Percentiles rank a stretch among this genome's conserved stretches.
Evolutionary conservation across 2,797 vertebrate species (phyloP).

Genomic region (Cichlasoma orientale): DNA sequence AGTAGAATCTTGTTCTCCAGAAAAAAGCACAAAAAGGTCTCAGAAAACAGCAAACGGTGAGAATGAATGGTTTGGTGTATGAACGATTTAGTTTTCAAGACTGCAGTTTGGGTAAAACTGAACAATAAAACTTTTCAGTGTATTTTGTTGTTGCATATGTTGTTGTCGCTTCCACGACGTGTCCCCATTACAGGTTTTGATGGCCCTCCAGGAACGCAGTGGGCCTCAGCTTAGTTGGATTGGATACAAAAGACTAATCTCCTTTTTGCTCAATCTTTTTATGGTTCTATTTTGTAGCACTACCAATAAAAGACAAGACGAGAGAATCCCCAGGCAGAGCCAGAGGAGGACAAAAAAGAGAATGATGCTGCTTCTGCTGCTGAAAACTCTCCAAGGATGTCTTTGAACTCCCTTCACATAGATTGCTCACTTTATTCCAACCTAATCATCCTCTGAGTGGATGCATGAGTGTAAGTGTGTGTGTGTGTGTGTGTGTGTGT

Average conservation of each 20-base stretch:
- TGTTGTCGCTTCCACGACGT: neutral
- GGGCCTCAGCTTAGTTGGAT: conserved; percentile 5
- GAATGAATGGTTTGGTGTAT: neutral
- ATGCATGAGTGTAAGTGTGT: neutral
- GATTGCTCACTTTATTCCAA: conserved; percentile 2
- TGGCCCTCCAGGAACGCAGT: neutral
- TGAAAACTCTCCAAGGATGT: conserved; percentile 17
- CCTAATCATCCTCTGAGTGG: conserved; percentile 11
- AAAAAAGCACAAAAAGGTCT: neutral
- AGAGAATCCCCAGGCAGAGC: conserved; percentile 7
- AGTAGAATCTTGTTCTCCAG: neutral
- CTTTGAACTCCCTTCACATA: conserved; percentile 32
- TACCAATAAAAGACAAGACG: conserved; percentile 15
- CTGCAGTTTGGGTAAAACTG: neutral
- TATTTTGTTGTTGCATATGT: neutral
- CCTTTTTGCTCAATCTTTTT: conserved; percentile 17
- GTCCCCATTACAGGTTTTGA: conserved; percentile 1
- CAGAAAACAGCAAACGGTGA: neutral
- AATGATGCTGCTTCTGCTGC: conserved; percentile 8
- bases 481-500: neutral
- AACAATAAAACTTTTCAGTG: conserved; percentile 2
- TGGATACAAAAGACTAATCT: conserved; percentile 27
- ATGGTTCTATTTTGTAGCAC: conserved; percentile 22
- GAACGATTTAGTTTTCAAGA: neutral
- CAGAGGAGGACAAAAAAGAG: conserved; percentile 23